Conservation (phyloP, 2,888 invertebrate genomes). For the Trissolcus brochymenae region DNA sequence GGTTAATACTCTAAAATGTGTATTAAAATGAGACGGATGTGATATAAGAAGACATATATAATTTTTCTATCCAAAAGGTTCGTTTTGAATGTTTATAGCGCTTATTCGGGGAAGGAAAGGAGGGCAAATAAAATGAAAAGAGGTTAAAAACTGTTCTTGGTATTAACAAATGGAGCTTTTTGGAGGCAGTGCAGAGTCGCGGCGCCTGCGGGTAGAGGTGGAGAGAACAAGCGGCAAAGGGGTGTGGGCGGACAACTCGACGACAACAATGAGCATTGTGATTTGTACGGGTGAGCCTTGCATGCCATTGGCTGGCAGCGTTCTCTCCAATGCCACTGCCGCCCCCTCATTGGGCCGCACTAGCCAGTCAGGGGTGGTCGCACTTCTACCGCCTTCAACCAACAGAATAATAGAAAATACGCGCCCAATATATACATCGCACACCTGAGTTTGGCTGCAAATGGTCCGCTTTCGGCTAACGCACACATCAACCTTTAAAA, state of each 20-base stretch:
- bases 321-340: slow-evolving; percentile 65
- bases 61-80: too few relatives aligned
- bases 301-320: slow-evolving; percentile 68
- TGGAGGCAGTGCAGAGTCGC: slow-evolving; percentile 16
- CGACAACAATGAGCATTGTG: slow-evolving; percentile 77
- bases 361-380: slow-evolving; percentile 68
- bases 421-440: slow-evolving; percentile 59
- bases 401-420: slow-evolving; percentile 74
- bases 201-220: slow-evolving; percentile 50
- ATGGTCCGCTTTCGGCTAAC: slow-evolving; percentile 31
- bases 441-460: slow-evolving; percentile 48
- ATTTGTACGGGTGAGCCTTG: slow-evolving; percentile 74
- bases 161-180: background rate
- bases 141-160: slow-evolving; percentile 9
- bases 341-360: slow-evolving; percentile 66
- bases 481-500: slow-evolving; percentile 42
- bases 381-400: slow-evolving; percentile 63
- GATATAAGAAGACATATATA: too few relatives aligned
- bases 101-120: too few relatives aligned
- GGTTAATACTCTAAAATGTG: too few relatives aligned
- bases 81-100: too few relatives aligned
- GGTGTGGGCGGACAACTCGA: slow-evolving; percentile 72
- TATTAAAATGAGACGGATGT: too few relatives aligned
- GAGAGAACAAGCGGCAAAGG: slow-evolving; percentile 62
- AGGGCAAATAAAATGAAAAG: too few relatives aligned